phyloP scores from a whole-genome alignment of 2,888 invertebrate species.

The Cantharis nigra region DNA sequence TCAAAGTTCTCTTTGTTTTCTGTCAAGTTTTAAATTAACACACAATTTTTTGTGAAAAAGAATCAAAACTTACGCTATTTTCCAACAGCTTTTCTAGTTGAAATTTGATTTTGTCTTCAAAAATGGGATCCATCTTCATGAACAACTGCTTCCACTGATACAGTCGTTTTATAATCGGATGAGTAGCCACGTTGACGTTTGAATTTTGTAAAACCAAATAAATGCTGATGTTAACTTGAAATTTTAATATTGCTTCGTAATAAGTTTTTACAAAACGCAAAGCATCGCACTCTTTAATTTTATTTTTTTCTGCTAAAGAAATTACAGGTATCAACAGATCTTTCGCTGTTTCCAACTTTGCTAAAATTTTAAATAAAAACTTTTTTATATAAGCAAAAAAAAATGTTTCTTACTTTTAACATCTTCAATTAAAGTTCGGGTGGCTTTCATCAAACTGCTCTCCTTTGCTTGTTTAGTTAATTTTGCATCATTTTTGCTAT shows the following conservation, averaged over 20 bases:
- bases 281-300: slow-evolving; percentile 68
- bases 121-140: slow-evolving; percentile 72
- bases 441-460: slow-evolving; percentile 61
- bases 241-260: slow-evolving; percentile 57
- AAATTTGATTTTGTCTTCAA: slow-evolving; percentile 68
- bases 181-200: slow-evolving; percentile 72
- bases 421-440: slow-evolving; percentile 69
- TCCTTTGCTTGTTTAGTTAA: slow-evolving; percentile 88
- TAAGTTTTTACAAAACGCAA: slow-evolving; percentile 70
- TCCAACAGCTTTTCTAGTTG: slow-evolving; percentile 68
- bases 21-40: background rate
- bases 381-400: background rate
- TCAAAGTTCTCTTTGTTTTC: background rate
- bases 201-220: slow-evolving; percentile 84
- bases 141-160: slow-evolving; percentile 80
- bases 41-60: background rate
- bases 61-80: slow-evolving; percentile 23
- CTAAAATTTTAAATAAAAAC: slow-evolving; percentile 34
- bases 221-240: slow-evolving; percentile 72
- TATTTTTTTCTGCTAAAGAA: slow-evolving; percentile 63
- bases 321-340: slow-evolving; percentile 71
- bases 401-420: slow-evolving; percentile 67
- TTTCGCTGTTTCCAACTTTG: slow-evolving; percentile 64
- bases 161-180: slow-evolving; percentile 88
- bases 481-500: slow-evolving; percentile 47